Evolutionary conservation across 2,797 vertebrate species (phyloP), one percentile per base, ranked within the genome.

Genomic region (Spinus olivaceus): DNA sequence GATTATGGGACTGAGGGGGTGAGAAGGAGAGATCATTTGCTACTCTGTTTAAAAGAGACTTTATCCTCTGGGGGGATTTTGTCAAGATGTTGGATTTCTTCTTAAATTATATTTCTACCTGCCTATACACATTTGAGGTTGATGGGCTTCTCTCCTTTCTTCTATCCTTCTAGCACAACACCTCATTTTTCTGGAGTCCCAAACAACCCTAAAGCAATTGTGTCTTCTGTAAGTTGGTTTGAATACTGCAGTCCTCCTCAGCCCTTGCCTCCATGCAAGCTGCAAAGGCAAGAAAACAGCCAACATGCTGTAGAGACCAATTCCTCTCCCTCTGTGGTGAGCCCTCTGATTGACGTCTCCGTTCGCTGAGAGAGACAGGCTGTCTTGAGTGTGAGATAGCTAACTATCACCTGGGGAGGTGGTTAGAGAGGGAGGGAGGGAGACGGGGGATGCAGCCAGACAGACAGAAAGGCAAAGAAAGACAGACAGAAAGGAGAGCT

Each of bases 341-440:
- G 70, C 32, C 24, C 87, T 44, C 53, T 93, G 96, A 97, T 23
- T 95, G 96, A 96, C 10, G 0, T 69, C 79, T 94, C 51, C 0
- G 12, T 94, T 97, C 18, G 61, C 65, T 30, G 47, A 51, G 65
- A 85, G 69, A 96, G 95, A 96, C 93, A 95, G 90, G 66, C 60
- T 90, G 93, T 83, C 92, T 83, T 25, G 71, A 89, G 84, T 81
- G 56, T 46, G 93, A 96, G 94, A 95, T 69, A 95, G 86, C 88
- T 93, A 92, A 95, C 92, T 87, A 93, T 91, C 89, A 95, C 93
- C 93, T 92, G 88, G 83, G 92, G 92, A 96, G 67, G 73, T 10
- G 56, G 81, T 74, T 60, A 80, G 85, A 83, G 73, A 11, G 21
- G 77, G 51, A 90, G 67, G 41, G 27, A 63, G 53, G 72, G 44